These are phyloP conservation scores for Elmis aenea DNA, from an alignment of 2,888 invertebrate genomes.

Conservation along the genomic window DNA sequence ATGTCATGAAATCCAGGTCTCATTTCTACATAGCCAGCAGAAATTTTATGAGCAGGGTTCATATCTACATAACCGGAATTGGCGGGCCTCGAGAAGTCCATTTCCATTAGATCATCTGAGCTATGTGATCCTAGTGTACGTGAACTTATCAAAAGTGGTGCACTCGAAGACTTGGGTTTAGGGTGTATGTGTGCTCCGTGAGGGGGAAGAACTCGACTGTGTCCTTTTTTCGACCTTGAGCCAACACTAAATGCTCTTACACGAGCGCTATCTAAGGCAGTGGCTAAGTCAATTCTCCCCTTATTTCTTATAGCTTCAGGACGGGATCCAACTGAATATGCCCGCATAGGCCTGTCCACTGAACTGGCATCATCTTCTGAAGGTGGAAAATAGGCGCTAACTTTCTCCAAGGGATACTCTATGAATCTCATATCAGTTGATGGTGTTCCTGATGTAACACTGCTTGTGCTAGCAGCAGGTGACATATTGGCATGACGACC, in stretches of 20 bases:
- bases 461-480: slow-evolving; percentile 65
- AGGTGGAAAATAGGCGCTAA: slow-evolving; percentile 64
- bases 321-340: slow-evolving; percentile 82
- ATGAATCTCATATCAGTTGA: slow-evolving; percentile 71
- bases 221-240: slow-evolving; percentile 55
- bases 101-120: slow-evolving; percentile 74
- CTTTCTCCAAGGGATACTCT: slow-evolving; percentile 78
- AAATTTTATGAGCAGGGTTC: slow-evolving; percentile 47
- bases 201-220: slow-evolving; percentile 35
- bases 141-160: slow-evolving; percentile 58
- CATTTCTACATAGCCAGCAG: slow-evolving; percentile 47
- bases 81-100: slow-evolving; percentile 59
- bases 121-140: slow-evolving; percentile 44
- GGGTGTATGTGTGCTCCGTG: slow-evolving; percentile 30
- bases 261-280: slow-evolving; percentile 49
- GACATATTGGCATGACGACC: slow-evolving; percentile 47
- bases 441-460: slow-evolving; percentile 76
- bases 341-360: slow-evolving; percentile 60
- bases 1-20: slow-evolving; percentile 36
- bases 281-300: slow-evolving; percentile 41
- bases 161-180: slow-evolving; percentile 61
- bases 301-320: slow-evolving; percentile 51
- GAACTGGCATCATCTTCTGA: slow-evolving; percentile 53
- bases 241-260: slow-evolving; percentile 77
- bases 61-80: slow-evolving; percentile 59